Conservation (phyloP, 2,888 invertebrate species). For the Euproctis similis region DNA sequence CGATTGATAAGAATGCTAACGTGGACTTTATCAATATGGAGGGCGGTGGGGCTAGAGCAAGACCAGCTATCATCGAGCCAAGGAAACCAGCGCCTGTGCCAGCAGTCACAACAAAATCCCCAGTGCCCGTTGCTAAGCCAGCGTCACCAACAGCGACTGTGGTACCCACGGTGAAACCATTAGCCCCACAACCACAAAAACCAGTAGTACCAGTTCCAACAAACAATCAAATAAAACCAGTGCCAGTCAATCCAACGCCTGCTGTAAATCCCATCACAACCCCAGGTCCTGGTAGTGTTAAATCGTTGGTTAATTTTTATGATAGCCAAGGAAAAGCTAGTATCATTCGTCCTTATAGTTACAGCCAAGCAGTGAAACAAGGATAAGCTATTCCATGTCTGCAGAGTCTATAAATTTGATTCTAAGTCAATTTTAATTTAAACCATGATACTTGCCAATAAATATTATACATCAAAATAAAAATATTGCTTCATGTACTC, state of each 20-base stretch:
- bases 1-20: slow-evolving; percentile 62
- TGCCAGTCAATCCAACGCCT: slow-evolving; percentile 44
- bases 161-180: slow-evolving; percentile 13
- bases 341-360: slow-evolving; percentile 57
- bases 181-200: slow-evolving; percentile 9
- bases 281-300: slow-evolving; percentile 58
- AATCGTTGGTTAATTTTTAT: slow-evolving; percentile 57
- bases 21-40: slow-evolving; percentile 67
- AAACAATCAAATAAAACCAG: slow-evolving; percentile 38
- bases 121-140: slow-evolving; percentile 17
- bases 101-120: slow-evolving; percentile 7
- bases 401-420: too few species aligned
- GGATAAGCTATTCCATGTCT: slow-evolving; percentile 38
- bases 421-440: too few species aligned
- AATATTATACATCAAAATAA: too few species aligned
- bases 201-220: slow-evolving; percentile 11
- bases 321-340: slow-evolving; percentile 61
- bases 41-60: slow-evolving; percentile 36
- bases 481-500: too few species aligned
- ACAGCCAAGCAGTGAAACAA: slow-evolving; percentile 67
- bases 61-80: slow-evolving; percentile 8
- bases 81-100: slow-evolving; percentile 17
- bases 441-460: too few species aligned
- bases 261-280: slow-evolving; percentile 43
- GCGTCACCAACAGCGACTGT: slow-evolving; percentile 12